These are phyloP conservation scores for Cynodonichthys magdalenae DNA, from an alignment of 2,797 vertebrate genomes.

Conservation along the genomic window DNA sequence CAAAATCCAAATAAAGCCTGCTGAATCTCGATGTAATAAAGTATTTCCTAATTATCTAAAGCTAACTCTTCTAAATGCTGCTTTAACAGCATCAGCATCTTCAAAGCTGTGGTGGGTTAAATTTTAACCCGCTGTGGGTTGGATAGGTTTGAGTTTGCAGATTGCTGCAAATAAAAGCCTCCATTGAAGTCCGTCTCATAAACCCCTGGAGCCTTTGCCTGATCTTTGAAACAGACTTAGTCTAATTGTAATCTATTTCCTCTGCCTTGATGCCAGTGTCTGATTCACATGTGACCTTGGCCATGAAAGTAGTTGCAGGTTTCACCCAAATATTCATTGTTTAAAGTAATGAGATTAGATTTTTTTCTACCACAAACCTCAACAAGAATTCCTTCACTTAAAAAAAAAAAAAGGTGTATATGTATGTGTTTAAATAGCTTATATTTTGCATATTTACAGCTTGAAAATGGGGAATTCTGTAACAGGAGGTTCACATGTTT, in stretches of 20 bases:
- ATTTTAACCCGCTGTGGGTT: constrained; percentile 12
- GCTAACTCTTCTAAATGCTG: neutral
- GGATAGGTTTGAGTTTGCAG: constrained; percentile 29
- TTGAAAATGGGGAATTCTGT: too few species aligned
- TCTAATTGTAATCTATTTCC: constrained; percentile 66
- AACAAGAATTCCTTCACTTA: constrained; percentile 22
- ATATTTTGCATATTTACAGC: too few species aligned
- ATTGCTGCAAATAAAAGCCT: constrained; percentile 59
- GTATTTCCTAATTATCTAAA: neutral
- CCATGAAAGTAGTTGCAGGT: constrained; percentile 40
- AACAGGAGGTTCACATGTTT: too few species aligned
- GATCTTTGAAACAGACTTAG: constrained; percentile 63
- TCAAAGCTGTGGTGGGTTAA: constrained; percentile 14
- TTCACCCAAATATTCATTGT: constrained; percentile 56
- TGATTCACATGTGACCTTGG: constrained; percentile 66
- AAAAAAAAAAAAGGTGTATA: neutral
- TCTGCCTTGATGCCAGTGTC: constrained; percentile 50
- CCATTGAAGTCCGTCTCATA: constrained; percentile 56
- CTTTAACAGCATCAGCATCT: constrained; percentile 4
- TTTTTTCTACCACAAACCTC: constrained; percentile 5
- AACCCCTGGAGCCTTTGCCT: constrained; percentile 48
- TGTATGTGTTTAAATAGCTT: too few species aligned
- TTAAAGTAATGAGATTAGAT: constrained; percentile 13
- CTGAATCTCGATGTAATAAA: neutral
- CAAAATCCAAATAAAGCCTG: neutral